Evolutionary conservation across 2,797 vertebrate species (phyloP).

Genomic region (Caiman crocodilus): DNA sequence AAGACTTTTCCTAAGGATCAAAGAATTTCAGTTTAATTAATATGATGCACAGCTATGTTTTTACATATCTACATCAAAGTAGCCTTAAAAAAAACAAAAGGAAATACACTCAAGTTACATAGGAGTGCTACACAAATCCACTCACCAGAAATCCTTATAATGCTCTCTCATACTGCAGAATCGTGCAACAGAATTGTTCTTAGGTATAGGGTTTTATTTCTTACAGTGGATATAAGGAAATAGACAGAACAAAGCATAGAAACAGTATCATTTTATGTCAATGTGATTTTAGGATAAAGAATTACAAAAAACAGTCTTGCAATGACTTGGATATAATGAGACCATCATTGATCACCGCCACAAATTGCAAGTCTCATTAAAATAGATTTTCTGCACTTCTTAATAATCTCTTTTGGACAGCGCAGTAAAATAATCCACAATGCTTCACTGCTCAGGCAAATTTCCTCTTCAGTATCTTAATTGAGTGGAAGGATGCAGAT

Average conservation of each 20-base stretch:
- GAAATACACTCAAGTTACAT: not conserved
- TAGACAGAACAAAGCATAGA: not conserved
- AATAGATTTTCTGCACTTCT: conserved; percentile 33
- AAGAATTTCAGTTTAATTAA: not conserved
- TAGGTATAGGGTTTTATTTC: not conserved
- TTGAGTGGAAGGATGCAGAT: conserved; percentile 45
- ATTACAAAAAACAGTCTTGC: not conserved
- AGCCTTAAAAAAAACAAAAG: not conserved
- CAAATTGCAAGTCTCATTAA: conserved; percentile 42
- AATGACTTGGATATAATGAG: conserved; percentile 35
- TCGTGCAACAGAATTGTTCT: not conserved
- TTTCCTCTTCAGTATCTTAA: conserved; percentile 40
- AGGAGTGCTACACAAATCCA: not conserved
- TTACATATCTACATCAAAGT: not conserved
- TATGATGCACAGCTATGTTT: not conserved
- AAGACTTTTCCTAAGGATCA: not conserved
- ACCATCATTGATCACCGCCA: not conserved
- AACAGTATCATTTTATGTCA: conserved; percentile 4
- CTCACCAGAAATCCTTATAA: not conserved
- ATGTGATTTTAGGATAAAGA: conserved; percentile 42
- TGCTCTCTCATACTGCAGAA: not conserved
- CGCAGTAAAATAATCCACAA: conserved; percentile 31
- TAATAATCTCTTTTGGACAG: not conserved
- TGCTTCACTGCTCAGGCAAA: conserved; percentile 44
- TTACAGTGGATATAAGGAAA: not conserved